Evolutionary conservation across 2,888 invertebrate genomes (phyloP), one percentile per base, ranked within the genome.

Genomic region (Torymus auratus): DNA sequence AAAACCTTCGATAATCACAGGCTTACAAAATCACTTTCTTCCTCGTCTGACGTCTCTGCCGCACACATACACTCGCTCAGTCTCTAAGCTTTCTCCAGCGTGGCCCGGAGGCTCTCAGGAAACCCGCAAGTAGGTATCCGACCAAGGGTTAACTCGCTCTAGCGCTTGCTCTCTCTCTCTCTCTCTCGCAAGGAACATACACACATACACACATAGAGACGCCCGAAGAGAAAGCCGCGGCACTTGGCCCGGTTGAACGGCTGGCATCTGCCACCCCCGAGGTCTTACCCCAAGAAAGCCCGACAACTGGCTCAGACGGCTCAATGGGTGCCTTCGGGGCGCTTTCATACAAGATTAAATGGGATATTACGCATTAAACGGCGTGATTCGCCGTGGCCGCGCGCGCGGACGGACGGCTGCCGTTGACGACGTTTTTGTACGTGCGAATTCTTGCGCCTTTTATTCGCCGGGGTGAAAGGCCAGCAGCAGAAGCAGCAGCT

Each of bases 331-430:
- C 64, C 72, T 67, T 67, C 77, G 50, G 73, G 20, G 64, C 87
- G 88, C 88, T 89, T 90, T 90, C 89, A 89, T 87, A 85, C 86
- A 86, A 89, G 86, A 89, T 88, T 90, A 89, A 89, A 90, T 88
- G 85, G 87, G 86, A 89, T 89, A 88, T 90, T 89, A 87, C 88
- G 86, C 87, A 87, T 88, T 90, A 88, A 90, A 88, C 86, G 88
- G 88, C 89, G 85, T 86, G 85, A 85, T 85, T 86, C 85, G 83
- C 41, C 77, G 80, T 74, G 77, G 20, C 58, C 58, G 50, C 15
- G 11, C 67, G 67, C 69, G 60, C 69, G 20, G 58, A 15, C 10
- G 55, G 53, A 20, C 56, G 52, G 12, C 50, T n/a, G 28, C 58
- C 74, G 74, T 58, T 70, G 76, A 71, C 72, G 15, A 58, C 56